Conservation (phyloP, 2,888 invertebrate species). For the Erynnis tages region DNA sequence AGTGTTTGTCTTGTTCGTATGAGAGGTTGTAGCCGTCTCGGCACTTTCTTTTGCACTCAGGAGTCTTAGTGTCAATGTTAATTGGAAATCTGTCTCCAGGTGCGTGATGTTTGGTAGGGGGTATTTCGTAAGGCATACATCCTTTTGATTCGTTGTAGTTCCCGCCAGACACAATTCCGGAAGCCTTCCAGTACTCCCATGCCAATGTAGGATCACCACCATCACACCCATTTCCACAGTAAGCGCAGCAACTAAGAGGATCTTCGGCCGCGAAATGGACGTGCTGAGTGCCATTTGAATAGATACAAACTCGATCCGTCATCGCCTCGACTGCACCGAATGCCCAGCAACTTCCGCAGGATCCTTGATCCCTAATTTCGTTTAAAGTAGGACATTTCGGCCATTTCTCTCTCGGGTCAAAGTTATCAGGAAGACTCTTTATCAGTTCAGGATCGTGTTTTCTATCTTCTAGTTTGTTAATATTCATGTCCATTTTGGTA, state of each 20-base stretch:
- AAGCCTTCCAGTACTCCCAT: conserved; percentile 92
- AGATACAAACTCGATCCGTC: conserved; percentile 93
- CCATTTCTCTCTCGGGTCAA: conserved; percentile 92
- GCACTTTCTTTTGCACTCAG: conserved; percentile 88
- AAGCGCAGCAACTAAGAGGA: conserved; percentile 89
- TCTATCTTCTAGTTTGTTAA: conserved; percentile 69
- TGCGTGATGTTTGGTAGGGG: conserved; percentile 95
- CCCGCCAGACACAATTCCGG: conserved; percentile 94
- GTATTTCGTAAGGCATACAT: conserved; percentile 92
- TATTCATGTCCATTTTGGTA: conserved; percentile 82
- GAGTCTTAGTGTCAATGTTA: conserved; percentile 85
- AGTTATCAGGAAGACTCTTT: conserved; percentile 85
- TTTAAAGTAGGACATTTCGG: conserved; percentile 91
- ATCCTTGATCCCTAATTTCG: conserved; percentile 92
- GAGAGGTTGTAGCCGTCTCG: conserved; percentile 84
- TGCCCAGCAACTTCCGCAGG: conserved; percentile 97
- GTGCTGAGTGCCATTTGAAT: conserved; percentile 85
- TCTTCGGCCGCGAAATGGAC: conserved; percentile 93
- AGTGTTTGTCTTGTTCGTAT: conserved; percentile 89
- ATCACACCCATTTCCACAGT: conserved; percentile 90
- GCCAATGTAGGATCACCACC: conserved; percentile 91
- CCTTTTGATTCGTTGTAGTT: conserved; percentile 89
- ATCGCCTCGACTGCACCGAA: conserved; percentile 96
- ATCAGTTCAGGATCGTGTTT: conserved; percentile 56
- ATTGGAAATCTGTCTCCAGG: conserved; percentile 89